These are phyloP conservation scores for Patella depressa DNA, from an alignment of 2,888 invertebrate species.

Conservation along the genomic window DNA sequence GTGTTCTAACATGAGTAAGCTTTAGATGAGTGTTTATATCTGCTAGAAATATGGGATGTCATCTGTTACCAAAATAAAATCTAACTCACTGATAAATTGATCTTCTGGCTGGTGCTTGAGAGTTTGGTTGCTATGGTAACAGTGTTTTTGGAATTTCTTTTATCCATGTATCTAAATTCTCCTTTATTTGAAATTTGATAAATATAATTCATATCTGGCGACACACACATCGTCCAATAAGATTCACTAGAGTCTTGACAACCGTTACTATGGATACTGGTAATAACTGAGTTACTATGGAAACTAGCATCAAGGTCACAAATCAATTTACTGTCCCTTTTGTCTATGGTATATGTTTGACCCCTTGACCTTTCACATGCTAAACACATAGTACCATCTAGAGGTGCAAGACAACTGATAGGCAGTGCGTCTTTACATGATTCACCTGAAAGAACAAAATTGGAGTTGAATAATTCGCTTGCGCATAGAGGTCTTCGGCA, in stretches of 20 bases:
- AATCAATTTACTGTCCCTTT: not conserved
- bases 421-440: no score
- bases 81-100: not conserved
- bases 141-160: not conserved
- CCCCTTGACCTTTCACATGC: not conserved
- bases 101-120: not conserved
- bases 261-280: not conserved
- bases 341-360: not conserved
- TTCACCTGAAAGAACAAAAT: no score
- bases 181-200: slow-evolving; percentile 4
- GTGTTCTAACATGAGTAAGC: no score
- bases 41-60: no score
- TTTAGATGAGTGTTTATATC: no score
- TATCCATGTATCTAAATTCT: not conserved
- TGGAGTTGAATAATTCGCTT: no score
- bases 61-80: no score
- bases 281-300: not conserved
- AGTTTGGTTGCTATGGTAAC: not conserved
- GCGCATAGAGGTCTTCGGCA: no score
- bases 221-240: not conserved
- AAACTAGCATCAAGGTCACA: not conserved
- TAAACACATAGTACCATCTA: not conserved
- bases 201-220: not conserved
- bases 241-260: not conserved
- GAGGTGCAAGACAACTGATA: not conserved